These are phyloP conservation scores for Falcaria lacertinaria DNA, from an alignment of 2,888 invertebrate genomes.

Conservation along the genomic window DNA sequence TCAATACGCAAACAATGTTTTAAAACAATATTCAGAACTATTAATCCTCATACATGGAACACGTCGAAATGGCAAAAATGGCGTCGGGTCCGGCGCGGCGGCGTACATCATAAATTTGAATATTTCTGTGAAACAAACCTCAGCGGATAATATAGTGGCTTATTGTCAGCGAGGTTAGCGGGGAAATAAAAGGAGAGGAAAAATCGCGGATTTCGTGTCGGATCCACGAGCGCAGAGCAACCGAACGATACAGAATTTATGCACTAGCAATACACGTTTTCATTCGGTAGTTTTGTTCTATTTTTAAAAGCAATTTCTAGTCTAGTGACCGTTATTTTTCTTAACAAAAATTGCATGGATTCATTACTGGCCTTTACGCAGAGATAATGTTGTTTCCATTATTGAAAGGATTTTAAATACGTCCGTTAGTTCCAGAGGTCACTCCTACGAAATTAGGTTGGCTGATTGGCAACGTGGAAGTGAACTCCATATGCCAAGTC, in stretches of 20 bases:
- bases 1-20: background rate
- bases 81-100: conserved; percentile 29
- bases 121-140: conserved; percentile 61
- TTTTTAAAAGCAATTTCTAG: too few relatives aligned
- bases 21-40: conserved; percentile 36
- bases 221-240: conserved; percentile 36
- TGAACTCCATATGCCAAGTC: too few relatives aligned
- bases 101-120: conserved; percentile 74
- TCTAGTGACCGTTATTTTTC: too few relatives aligned
- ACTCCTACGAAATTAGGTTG: too few relatives aligned
- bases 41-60: conserved; percentile 36
- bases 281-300: too few relatives aligned
- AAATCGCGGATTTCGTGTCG: conserved; percentile 59
- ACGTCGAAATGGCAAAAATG: conserved; percentile 43
- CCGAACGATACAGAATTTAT: conserved; percentile 6
- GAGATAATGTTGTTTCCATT: too few relatives aligned
- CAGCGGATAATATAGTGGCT: conserved; percentile 63
- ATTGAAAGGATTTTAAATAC: too few relatives aligned
- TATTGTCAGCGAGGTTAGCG: conserved; percentile 59
- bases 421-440: too few relatives aligned
- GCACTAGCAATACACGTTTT: too few relatives aligned
- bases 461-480: too few relatives aligned
- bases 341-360: too few relatives aligned
- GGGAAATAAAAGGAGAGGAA: conserved; percentile 51
- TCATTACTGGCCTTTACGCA: too few relatives aligned